Evolutionary conservation across 2,113 vertebrate species (phyloP).

Genomic region (Brachirus orientalis): DNA sequence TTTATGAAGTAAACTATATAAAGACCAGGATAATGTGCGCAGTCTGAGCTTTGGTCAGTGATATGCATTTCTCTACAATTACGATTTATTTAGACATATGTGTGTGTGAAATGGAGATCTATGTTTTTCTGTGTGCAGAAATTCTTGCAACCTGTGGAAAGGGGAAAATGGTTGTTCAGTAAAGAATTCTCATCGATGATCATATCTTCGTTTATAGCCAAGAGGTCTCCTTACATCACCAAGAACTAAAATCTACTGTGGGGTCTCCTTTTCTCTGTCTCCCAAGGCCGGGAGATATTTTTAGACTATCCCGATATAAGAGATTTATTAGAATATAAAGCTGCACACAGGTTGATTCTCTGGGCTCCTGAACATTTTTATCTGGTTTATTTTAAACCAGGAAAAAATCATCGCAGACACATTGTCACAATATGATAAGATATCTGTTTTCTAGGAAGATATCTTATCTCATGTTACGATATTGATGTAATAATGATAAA

Average conservation of each 20-base stretch:
- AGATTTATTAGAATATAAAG: too few species aligned
- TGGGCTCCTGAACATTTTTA: too few species aligned
- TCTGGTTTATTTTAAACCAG: too few species aligned
- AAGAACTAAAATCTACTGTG: constrained; percentile 40
- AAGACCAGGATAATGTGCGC: constrained; percentile 21
- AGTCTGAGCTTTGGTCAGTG: constrained; percentile 16
- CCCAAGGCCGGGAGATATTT: too few species aligned
- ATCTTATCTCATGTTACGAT: too few species aligned
- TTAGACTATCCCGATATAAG: too few species aligned
- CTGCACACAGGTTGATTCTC: constrained; percentile 26
- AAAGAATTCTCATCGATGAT: constrained; percentile 55
- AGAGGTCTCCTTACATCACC: constrained; percentile 37
- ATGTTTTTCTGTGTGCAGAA: constrained; percentile 55
- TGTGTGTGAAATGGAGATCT: constrained; percentile 40
- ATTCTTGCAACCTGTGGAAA: constrained; percentile 32
- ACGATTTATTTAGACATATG: constrained; percentile 34
- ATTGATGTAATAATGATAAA: too few species aligned
- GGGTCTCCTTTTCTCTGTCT: too few species aligned
- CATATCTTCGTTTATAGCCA: constrained; percentile 44
- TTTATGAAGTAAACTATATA: background rate
- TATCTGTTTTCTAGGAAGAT: too few species aligned
- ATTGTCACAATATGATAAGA: too few species aligned
- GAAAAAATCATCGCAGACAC: too few species aligned
- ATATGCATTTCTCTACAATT: constrained; percentile 17
- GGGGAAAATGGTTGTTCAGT: constrained; percentile 31